phyloP scores from a whole-genome alignment of 2,797 vertebrate genomes.

The Argentina silus region DNA sequence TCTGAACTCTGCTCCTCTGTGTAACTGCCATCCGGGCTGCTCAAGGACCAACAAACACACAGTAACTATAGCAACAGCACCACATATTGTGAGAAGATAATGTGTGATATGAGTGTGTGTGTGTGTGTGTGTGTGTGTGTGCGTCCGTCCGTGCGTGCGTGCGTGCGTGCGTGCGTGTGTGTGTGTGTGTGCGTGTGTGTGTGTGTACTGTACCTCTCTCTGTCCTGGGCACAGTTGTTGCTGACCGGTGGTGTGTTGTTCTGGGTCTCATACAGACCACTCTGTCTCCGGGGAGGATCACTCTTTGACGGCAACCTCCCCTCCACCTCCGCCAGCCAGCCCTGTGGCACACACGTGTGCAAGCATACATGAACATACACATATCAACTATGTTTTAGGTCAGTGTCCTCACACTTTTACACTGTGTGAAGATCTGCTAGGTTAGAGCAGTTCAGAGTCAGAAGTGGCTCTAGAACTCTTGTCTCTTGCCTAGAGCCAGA shows the following conservation, averaged over 20 bases:
- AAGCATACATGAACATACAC: background rate
- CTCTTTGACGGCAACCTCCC: constrained; percentile 84
- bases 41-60: constrained; percentile 88
- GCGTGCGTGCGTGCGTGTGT: constrained; percentile 54
- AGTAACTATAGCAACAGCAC: constrained; percentile 86
- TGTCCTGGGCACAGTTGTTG: constrained; percentile 93
- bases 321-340: constrained; percentile 95
- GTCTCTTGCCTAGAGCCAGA: constrained; percentile 7
- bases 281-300: constrained; percentile 84
- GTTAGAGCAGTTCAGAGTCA: background rate
- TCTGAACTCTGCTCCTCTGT: constrained; percentile 97
- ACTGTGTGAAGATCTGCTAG: background rate
- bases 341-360: constrained; percentile 72
- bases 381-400: no score
- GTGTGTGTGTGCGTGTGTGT: constrained; percentile 26
- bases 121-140: constrained; percentile 31
- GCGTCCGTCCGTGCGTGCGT: constrained; percentile 51
- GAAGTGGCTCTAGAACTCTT: background rate
- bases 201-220: constrained; percentile 93
- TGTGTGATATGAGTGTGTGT: background rate
- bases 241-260: constrained; percentile 76
- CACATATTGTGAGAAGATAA: constrained; percentile 6
- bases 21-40: constrained; percentile 99
- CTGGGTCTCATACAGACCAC: constrained; percentile 86
- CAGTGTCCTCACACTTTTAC: background rate